Base-by-base conservation (phyloP, 2,113 vertebrate genomes). In the Galbula dea region DNA sequence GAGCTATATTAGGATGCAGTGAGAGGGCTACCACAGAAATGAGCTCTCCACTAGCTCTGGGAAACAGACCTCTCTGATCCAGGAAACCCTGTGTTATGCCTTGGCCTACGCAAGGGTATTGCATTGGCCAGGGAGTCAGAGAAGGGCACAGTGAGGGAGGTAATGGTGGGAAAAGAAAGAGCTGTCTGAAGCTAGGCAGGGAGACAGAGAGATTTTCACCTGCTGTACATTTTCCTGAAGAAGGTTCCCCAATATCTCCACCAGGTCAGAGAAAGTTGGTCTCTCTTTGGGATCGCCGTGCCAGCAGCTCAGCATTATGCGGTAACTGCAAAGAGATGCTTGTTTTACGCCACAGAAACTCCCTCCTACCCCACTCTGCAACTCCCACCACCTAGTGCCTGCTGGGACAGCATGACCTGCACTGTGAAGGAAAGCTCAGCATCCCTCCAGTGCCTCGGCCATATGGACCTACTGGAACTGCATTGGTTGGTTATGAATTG, bases 271-370 rank as follows among this genome's bases (percentile, higher is more conserved):
- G 94, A 99, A 99, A 0, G 97, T 98, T 1, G 99, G 99, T 81
- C 99, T 98, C 55, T 99, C 98, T 88, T 98, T 99, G 86, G 99
- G 99, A 93, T 99, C 99, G 2, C 99, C 98, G 0, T 99, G 98
- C 99, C 99, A 99, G 97, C 99, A 99, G 96, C 98, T 99, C 97
- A 99, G 97, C 99, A 99, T 99, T 96, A 99, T 97, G 72, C 98
- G 98, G 26, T 99, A 99, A 98, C 99, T 99, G 96, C 91, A 83
- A 95, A 72, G 46, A 92, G 87, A 82, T 15, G 22, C 34, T 45
- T 51, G 15, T 29, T 81, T 81, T 74, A 84, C 55, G 78, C 12
- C 63, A 81, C n/a, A 69, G 73, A 83, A 86, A 23, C 24, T 8
- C 58, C 15, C 12, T 89, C 26, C 12, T 74, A 16, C 15, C n/a